phyloP scores from a whole-genome alignment of 2,797 vertebrate genomes.

The Gila robusta region DNA sequence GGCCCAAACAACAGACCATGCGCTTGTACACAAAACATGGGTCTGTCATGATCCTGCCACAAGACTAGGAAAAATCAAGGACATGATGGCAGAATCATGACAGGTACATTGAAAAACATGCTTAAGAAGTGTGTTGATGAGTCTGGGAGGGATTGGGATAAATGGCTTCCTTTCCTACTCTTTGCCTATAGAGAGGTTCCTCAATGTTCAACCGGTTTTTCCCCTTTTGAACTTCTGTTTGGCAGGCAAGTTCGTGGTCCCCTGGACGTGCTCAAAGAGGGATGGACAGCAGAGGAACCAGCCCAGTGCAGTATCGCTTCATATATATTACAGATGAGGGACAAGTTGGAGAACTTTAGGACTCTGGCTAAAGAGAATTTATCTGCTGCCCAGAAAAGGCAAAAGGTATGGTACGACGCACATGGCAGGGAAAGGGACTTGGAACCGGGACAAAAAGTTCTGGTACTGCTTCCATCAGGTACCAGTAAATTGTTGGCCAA shows the following conservation, averaged over 20 bases:
- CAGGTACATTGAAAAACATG: neutral
- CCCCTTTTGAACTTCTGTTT: neutral
- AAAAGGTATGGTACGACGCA: neutral
- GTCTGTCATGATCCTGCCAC: no score
- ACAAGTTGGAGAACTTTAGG: neutral
- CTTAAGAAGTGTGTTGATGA: neutral
- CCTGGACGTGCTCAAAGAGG: neutral
- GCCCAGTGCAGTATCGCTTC: neutral
- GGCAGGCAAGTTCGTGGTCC: neutral
- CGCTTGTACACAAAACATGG: no score
- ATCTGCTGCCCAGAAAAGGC: neutral
- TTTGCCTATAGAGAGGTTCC: neutral
- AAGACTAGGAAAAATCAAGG: no score
- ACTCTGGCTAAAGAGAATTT: neutral
- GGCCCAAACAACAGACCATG: no score
- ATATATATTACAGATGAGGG: neutral
- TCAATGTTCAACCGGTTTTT: neutral
- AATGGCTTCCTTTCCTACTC: neutral
- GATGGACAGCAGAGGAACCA: neutral
- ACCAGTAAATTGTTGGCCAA: neutral
- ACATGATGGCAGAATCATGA: no score
- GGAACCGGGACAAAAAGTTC: neutral
- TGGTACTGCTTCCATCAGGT: neutral
- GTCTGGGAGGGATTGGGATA: constrained; percentile 4
- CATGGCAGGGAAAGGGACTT: neutral